phyloP scores from a whole-genome alignment of 2,888 invertebrate genomes.

The Ophioninae sp. region DNA sequence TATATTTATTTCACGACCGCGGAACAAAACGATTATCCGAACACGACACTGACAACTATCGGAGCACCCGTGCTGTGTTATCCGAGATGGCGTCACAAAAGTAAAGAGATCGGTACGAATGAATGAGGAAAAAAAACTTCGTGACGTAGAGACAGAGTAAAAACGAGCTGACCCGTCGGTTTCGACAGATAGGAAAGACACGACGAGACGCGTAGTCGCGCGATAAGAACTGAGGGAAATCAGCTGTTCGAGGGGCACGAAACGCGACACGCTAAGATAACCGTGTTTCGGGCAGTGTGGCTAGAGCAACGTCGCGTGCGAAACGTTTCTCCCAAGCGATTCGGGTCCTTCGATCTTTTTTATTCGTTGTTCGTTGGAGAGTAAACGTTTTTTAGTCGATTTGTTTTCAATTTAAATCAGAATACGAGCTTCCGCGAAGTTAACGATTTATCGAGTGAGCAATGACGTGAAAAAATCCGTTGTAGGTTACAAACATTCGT shows the following conservation, averaged over 20 bases:
- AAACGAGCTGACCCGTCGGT: not conserved
- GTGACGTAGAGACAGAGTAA: not conserved
- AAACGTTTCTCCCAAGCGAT: slow-evolving; percentile 15
- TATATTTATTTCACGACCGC: not conserved
- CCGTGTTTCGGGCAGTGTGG: slow-evolving; percentile 10
- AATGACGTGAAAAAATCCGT: not conserved
- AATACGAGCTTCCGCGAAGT: no score
- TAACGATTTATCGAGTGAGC: not conserved
- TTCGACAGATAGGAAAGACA: slow-evolving; percentile 13
- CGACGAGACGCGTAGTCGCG: slow-evolving; percentile 29
- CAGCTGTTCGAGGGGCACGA: slow-evolving; percentile 65
- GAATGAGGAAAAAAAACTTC: slow-evolving; percentile 8
- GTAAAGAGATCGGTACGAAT: not conserved
- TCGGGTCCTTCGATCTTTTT: slow-evolving; percentile 16
- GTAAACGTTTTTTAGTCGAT: no score
- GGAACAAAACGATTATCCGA: not conserved
- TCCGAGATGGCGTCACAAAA: not conserved
- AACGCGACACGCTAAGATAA: slow-evolving; percentile 27
- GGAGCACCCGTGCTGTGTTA: not conserved
- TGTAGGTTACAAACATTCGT: not conserved
- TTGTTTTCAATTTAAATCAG: not conserved
- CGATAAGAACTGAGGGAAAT: slow-evolving; percentile 62
- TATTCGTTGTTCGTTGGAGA: not conserved
- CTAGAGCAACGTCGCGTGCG: slow-evolving; percentile 44
- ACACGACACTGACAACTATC: not conserved